Percentiles rank a stretch among this genome's conserved stretches.
phyloP scores from a whole-genome alignment of 2,888 invertebrate species.

The Drosophila macrospina region DNA sequence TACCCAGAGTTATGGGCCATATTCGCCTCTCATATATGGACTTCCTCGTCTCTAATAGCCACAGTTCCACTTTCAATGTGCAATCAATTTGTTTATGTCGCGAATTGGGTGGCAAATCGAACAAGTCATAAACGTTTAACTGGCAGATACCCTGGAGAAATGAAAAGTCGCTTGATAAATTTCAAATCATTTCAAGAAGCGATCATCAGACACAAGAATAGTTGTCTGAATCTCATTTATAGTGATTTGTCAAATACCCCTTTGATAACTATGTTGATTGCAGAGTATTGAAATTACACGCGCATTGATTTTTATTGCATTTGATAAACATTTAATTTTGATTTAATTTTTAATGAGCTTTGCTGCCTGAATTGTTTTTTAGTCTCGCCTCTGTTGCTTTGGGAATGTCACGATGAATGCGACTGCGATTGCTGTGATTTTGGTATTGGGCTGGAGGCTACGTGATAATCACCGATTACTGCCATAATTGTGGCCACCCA shows the following conservation, averaged over 20 bases:
- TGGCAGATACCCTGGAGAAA: neutral
- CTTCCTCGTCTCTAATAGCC: conserved; percentile 44
- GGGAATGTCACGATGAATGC: conserved; percentile 52
- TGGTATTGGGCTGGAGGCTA: conserved; percentile 31
- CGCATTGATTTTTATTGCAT: conserved; percentile 71
- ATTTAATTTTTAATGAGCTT: conserved; percentile 77
- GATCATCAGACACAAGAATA: no score
- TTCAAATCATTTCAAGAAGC: no score
- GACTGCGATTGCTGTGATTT: conserved; percentile 21
- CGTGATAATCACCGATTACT: conserved; percentile 71
- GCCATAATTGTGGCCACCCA: conserved; percentile 72
- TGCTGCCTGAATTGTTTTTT: conserved; percentile 45
- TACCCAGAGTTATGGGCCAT: conserved; percentile 33
- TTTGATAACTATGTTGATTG: neutral
- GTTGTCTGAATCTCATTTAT: no score
- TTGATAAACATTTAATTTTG: conserved; percentile 76
- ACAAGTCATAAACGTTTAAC: neutral
- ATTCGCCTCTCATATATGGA: conserved; percentile 35
- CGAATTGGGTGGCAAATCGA: neutral
- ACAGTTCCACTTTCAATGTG: conserved; percentile 34
- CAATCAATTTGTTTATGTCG: conserved; percentile 21
- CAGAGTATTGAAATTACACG: conserved; percentile 47
- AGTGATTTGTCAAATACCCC: neutral
- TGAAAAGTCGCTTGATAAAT: no score
- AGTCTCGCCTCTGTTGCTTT: conserved; percentile 24